phyloP scores from a whole-genome alignment of 2,888 invertebrate species.

The Minunthozetes semirufus region DNA sequence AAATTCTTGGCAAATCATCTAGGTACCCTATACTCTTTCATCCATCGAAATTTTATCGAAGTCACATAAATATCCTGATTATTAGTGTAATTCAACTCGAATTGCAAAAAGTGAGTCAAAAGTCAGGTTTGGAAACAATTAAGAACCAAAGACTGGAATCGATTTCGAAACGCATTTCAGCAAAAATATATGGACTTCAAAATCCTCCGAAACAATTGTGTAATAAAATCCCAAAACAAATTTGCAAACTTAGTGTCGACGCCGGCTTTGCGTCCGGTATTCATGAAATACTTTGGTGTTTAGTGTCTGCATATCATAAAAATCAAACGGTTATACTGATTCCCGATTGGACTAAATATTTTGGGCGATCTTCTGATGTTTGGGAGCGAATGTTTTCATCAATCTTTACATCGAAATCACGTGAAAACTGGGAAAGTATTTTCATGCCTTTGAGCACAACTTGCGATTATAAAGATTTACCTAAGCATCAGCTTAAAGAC shows the following conservation, averaged over 20 bases:
- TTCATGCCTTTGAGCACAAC: slow-evolving; percentile 1
- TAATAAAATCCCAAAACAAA: not conserved
- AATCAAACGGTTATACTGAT: slow-evolving; percentile 9
- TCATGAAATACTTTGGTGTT: not conserved
- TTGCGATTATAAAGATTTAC: not conserved
- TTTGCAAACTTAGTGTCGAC: slow-evolving; percentile 3
- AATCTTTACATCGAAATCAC: not conserved
- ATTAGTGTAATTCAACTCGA: slow-evolving; percentile 7
- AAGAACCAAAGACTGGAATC: not conserved
- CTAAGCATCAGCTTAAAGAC: not conserved
- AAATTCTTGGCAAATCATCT: too few species aligned
- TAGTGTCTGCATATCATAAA: not conserved
- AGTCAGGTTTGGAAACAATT: not conserved
- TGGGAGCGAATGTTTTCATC: slow-evolving; percentile 5
- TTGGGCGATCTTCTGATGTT: not conserved
- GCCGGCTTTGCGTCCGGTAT: slow-evolving; percentile 19
- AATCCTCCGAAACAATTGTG: slow-evolving; percentile 8
- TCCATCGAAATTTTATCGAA: too few species aligned
- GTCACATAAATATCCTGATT: too few species aligned
- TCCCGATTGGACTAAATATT: slow-evolving; percentile 23
- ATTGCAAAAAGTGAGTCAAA: not conserved
- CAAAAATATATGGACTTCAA: not conserved
- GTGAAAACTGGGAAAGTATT: not conserved
- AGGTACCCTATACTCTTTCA: too few species aligned
- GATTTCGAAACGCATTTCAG: not conserved